A percentile compares a stretch with the other conserved stretches of the same genome.
These are phyloP conservation scores for Chaunax sp. DNA, from an alignment of 2,797 vertebrate genomes.

Conservation along the genomic window DNA sequence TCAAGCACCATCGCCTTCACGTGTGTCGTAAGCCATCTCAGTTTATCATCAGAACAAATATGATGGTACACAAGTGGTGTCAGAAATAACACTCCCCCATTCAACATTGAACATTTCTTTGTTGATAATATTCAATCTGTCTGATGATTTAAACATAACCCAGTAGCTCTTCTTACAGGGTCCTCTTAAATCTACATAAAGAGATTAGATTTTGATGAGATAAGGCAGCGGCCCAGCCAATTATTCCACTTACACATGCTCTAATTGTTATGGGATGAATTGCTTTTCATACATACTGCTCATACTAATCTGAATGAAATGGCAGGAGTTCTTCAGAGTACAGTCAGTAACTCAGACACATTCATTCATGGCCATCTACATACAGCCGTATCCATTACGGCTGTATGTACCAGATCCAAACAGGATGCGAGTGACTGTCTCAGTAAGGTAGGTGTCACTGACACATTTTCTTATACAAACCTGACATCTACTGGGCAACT, in stretches of 20 bases:
- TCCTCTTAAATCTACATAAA: neutral
- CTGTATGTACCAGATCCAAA: neutral
- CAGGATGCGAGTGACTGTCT: neutral
- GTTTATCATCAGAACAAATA: neutral
- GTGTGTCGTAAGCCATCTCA: neutral
- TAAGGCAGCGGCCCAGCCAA: no score
- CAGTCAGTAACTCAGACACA: neutral
- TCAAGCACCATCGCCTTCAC: neutral
- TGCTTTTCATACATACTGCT: neutral
- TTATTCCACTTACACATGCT: neutral
- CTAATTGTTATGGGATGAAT: neutral
- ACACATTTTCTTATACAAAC: slow-evolving; percentile 75
- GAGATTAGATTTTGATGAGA: no score
- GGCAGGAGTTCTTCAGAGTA: neutral
- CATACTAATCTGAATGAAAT: neutral
- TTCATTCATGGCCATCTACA: neutral
- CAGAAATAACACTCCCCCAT: neutral
- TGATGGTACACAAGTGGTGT: neutral
- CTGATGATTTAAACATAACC: neutral
- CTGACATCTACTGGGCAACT: slow-evolving; percentile 83
- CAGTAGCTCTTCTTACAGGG: neutral
- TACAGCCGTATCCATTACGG: neutral
- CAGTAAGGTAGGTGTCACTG: neutral
- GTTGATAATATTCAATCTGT: neutral
- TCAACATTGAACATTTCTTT: neutral